These are phyloP conservation scores for Plagodis dolabraria DNA, from an alignment of 2,888 invertebrate genomes.

Conservation along the genomic window DNA sequence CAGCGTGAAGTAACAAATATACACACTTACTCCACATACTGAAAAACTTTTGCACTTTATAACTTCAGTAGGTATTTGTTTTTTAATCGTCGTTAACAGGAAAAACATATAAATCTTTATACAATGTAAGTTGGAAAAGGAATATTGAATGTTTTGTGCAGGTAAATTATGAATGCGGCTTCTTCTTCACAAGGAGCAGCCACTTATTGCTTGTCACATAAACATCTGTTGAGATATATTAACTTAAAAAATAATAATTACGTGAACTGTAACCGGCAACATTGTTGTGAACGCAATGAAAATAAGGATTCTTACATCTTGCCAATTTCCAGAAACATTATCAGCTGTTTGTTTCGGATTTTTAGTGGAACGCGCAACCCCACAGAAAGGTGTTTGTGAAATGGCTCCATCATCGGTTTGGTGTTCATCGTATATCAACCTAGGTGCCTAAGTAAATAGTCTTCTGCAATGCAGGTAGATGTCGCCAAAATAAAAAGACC, in stretches of 20 bases:
- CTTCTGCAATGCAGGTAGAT: too few species aligned
- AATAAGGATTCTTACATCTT: slow-evolving; percentile 2
- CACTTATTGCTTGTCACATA: slow-evolving; percentile 48
- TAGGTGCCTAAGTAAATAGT: too few species aligned
- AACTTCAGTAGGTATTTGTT: background rate
- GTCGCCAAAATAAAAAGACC: too few species aligned
- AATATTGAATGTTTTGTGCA: slow-evolving; percentile 41
- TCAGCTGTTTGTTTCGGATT: too few species aligned
- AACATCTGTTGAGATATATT: slow-evolving; percentile 5
- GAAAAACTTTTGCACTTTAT: too few species aligned
- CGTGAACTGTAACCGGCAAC: slow-evolving; percentile 1
- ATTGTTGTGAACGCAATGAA: slow-evolving; percentile 5
- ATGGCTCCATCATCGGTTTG: too few species aligned
- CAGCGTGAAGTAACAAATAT: too few species aligned
- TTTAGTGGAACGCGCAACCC: too few species aligned
- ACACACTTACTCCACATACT: too few species aligned
- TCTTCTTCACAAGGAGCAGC: slow-evolving; percentile 41
- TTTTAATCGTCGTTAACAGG: slow-evolving; percentile 1
- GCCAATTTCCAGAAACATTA: background rate
- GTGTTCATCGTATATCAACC: too few species aligned
- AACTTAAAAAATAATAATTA: slow-evolving; percentile 33
- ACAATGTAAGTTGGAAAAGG: slow-evolving; percentile 9
- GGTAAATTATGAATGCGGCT: slow-evolving; percentile 37
- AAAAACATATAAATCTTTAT: slow-evolving; percentile 7
- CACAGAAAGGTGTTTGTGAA: too few species aligned